A percentile compares a stretch with the other conserved stretches of the same genome.
Evolutionary conservation across 2,797 vertebrate species (phyloP).

Genomic region (Peromyscus attwateri): DNA sequence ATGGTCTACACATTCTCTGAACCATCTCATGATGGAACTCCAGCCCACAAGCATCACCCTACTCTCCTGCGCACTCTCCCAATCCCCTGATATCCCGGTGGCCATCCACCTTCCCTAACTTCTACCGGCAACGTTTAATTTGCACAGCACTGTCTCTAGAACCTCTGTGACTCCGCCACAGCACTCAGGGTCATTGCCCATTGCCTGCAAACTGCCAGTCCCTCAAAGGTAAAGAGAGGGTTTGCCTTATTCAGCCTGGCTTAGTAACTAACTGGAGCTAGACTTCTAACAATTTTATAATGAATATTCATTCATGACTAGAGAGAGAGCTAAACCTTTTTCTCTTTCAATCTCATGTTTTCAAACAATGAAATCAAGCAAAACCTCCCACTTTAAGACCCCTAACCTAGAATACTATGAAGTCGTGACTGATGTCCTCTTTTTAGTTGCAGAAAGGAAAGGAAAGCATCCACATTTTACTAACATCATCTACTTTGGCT

Average conservation of each 20-base stretch:
- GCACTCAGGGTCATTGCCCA: neutral
- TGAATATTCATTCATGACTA: neutral
- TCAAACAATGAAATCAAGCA: constrained; percentile 18
- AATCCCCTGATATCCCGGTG: neutral
- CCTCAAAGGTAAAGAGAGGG: neutral
- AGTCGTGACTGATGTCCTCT: neutral
- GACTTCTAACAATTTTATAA: neutral
- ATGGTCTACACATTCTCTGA: neutral
- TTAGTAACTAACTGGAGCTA: neutral
- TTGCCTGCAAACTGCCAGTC: neutral
- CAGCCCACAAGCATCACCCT: neutral
- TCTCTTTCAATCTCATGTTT: constrained; percentile 23
- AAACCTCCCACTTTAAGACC: constrained; percentile 23
- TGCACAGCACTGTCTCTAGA: neutral
- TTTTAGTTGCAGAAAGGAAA: constrained; percentile 8
- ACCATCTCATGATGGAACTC: neutral
- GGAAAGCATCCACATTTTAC: constrained; percentile 22
- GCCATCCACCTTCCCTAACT: neutral
- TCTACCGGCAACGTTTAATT: neutral
- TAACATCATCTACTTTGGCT: constrained; percentile 38
- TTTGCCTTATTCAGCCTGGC: neutral
- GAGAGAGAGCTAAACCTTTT: neutral
- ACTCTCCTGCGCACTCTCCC: neutral
- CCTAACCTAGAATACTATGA: neutral
- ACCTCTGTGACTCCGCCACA: neutral